These are phyloP conservation scores for Xenotilapia caudafasciata DNA, from an alignment of 2,113 vertebrate genomes.

Conservation along the genomic window DNA sequence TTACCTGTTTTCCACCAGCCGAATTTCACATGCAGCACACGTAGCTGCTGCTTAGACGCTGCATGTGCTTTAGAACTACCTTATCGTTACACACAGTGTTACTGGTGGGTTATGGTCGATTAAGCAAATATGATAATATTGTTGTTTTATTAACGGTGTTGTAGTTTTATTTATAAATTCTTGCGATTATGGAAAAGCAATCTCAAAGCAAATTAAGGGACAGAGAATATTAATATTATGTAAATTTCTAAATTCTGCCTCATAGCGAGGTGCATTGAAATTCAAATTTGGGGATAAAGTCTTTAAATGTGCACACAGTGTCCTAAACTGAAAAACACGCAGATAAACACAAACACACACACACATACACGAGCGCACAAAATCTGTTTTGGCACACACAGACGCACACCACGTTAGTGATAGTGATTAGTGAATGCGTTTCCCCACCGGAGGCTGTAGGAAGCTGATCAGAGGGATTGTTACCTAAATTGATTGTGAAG, in stretches of 20 bases:
- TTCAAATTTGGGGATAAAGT: conserved; percentile 20
- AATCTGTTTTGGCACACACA: not conserved
- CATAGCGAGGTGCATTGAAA: conserved; percentile 12
- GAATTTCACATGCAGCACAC: not conserved
- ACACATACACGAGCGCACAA: not conserved
- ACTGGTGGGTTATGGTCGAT: not conserved
- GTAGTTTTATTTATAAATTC: not conserved
- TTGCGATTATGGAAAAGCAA: not conserved
- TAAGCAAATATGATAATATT: conserved; percentile 25
- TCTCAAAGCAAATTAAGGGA: not conserved
- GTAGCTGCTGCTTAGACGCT: not conserved
- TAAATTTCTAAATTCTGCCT: conserved; percentile 31
- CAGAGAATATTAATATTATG: conserved; percentile 23
- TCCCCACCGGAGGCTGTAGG: not conserved
- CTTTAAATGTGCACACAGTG: not conserved
- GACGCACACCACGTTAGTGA: not conserved
- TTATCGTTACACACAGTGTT: not conserved
- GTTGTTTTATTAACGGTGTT: not conserved
- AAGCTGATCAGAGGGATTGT: conserved; percentile 29
- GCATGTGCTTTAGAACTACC: not conserved
- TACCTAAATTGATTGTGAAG: conserved; percentile 38
- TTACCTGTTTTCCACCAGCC: not conserved
- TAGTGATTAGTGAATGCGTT: conserved; percentile 22
- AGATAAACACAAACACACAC: not conserved
- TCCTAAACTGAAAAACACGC: not conserved